Percentiles rank a stretch among this genome's conserved stretches.
phyloP scores from a whole-genome alignment of 2,888 invertebrate species.

The Eristalinus sepulchralis region DNA sequence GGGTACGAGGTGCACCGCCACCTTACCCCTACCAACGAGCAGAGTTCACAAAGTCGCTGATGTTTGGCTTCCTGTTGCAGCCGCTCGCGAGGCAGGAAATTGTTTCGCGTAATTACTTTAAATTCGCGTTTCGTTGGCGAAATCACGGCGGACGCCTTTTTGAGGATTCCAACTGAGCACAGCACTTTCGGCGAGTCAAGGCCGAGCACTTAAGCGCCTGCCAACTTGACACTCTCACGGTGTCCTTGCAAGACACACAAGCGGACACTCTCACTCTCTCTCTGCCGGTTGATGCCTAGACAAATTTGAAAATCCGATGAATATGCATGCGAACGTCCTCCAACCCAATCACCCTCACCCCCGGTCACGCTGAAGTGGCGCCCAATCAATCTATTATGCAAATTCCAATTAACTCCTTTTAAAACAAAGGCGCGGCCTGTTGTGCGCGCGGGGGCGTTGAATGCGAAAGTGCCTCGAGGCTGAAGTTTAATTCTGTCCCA shows the following conservation, averaged over 20 bases:
- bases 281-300: background rate
- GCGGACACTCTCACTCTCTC: background rate
- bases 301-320: background rate
- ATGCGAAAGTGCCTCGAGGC: background rate
- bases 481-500: background rate
- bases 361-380: slow-evolving; percentile 25
- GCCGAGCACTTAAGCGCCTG: background rate
- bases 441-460: background rate
- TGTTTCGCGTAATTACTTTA: background rate
- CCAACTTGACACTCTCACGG: background rate
- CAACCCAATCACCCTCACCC: background rate
- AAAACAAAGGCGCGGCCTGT: slow-evolving; percentile 20
- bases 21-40: background rate
- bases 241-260: background rate
- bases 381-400: slow-evolving; percentile 66
- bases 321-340: background rate
- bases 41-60: background rate
- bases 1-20: too few species aligned
- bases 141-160: background rate
- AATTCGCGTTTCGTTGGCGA: background rate
- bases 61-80: background rate
- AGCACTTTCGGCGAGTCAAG: too few species aligned
- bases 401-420: slow-evolving; percentile 58
- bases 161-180: background rate
- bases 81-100: background rate